Conservation (phyloP, 2,888 invertebrate species). For the Dryocosmus kuriphilus region DNA sequence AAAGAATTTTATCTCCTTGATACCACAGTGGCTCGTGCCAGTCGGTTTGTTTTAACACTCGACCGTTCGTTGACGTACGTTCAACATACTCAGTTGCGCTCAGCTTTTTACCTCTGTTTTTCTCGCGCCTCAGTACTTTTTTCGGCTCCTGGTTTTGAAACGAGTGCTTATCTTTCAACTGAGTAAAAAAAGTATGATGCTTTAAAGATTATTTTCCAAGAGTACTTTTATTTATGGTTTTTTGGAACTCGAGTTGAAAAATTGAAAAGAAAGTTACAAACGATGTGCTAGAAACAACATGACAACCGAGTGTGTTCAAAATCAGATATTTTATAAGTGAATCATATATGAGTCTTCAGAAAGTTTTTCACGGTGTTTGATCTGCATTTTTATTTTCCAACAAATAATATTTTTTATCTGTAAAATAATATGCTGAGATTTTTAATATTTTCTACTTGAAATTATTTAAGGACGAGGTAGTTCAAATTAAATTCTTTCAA, state of each 20-base stretch:
- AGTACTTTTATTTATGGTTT: constrained; percentile 12
- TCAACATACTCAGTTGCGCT: constrained; percentile 31
- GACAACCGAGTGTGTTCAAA: not conserved
- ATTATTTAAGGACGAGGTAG: no score
- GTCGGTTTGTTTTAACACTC: constrained; percentile 40
- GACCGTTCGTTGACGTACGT: constrained; percentile 39
- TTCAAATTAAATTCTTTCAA: no score
- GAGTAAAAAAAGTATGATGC: constrained; percentile 15
- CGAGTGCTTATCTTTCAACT: constrained; percentile 31
- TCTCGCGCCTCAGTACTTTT: constrained; percentile 33
- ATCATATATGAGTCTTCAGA: not conserved
- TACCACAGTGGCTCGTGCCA: constrained; percentile 38
- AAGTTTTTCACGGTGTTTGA: no score
- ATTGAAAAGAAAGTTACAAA: constrained; percentile 2
- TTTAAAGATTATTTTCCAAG: not conserved
- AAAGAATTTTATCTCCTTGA: constrained; percentile 40
- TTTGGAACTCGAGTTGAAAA: constrained; percentile 4
- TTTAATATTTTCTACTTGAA: no score
- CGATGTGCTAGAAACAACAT: not conserved
- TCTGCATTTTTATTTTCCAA: no score
- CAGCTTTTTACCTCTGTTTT: constrained; percentile 41
- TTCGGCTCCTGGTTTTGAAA: constrained; percentile 34
- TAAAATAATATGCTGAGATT: no score
- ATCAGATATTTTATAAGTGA: not conserved
- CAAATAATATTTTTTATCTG: no score